These are phyloP conservation scores for Chascanopsetta lugubris DNA, from an alignment of 2,113 vertebrate species.

Conservation along the genomic window DNA sequence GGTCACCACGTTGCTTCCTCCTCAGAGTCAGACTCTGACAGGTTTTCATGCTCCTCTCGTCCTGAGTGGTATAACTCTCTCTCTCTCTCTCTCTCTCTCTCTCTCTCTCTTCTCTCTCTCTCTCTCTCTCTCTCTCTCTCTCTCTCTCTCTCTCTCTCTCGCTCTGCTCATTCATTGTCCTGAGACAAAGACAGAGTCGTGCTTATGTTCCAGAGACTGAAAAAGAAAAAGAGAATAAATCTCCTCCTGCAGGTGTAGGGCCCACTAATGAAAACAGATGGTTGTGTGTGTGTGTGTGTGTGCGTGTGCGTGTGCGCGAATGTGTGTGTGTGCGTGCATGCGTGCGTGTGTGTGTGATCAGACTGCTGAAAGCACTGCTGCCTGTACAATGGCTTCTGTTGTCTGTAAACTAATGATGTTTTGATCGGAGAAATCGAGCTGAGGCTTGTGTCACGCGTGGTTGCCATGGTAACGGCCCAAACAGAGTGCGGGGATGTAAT, in stretches of 20 bases:
- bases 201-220: conserved; percentile 32
- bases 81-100: neutral
- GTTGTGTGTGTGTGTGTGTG: conserved; percentile 8
- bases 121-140: conserved; percentile 25
- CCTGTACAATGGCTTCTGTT: neutral
- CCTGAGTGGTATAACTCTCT: conserved; percentile 4
- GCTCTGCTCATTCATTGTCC: conserved; percentile 39
- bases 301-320: neutral
- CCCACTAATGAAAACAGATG: conserved; percentile 46
- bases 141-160: conserved; percentile 1
- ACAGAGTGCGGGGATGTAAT: neutral
- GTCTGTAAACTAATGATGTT: neutral
- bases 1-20: neutral
- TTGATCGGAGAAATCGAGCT: neutral
- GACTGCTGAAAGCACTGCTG: neutral
- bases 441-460: neutral
- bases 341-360: neutral
- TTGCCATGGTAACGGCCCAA: neutral
- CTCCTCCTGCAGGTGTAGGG: conserved; percentile 22
- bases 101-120: conserved; percentile 22
- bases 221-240: conserved; percentile 18
- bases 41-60: neutral
- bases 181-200: conserved; percentile 41
- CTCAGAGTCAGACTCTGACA: neutral
- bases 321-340: neutral